Conservation (phyloP, 2,888 invertebrate genomes). For the Lasioglossum vierecki region DNA sequence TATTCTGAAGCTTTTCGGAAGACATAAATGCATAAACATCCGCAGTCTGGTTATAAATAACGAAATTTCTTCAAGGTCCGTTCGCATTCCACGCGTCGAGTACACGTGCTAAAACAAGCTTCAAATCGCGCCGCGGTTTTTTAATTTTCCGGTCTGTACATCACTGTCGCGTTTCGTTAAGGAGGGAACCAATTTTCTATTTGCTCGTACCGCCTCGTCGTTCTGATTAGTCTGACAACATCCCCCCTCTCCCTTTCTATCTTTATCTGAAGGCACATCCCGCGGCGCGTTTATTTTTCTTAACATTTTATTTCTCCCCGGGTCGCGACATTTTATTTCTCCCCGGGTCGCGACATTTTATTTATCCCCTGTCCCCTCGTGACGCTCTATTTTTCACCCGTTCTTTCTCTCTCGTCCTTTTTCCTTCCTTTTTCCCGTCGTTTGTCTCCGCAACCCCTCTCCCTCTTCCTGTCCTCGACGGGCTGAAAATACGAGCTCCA, state of each 20-base stretch:
- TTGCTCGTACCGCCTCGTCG: conserved; percentile 61
- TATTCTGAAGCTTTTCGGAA: no score
- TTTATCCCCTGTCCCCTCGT: neutral
- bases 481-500: conserved; percentile 55
- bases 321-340: neutral
- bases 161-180: conserved; percentile 72
- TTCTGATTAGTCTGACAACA: conserved; percentile 65
- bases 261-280: neutral
- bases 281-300: conserved; percentile 21
- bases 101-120: conserved; percentile 49
- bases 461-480: conserved; percentile 10
- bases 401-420: neutral
- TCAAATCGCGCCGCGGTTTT: conserved; percentile 54
- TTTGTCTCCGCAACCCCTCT: neutral
- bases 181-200: conserved; percentile 54
- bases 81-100: conserved; percentile 48
- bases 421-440: neutral
- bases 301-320: conserved; percentile 18
- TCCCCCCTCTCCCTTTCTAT: neutral
- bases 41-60: conserved; percentile 58
- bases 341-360: neutral
- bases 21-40: neutral
- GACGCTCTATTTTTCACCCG: conserved; percentile 1
- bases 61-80: conserved; percentile 67
- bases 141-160: conserved; percentile 68